These are phyloP conservation scores for Apamea anceps DNA, from an alignment of 2,888 invertebrate species.

Conservation along the genomic window DNA sequence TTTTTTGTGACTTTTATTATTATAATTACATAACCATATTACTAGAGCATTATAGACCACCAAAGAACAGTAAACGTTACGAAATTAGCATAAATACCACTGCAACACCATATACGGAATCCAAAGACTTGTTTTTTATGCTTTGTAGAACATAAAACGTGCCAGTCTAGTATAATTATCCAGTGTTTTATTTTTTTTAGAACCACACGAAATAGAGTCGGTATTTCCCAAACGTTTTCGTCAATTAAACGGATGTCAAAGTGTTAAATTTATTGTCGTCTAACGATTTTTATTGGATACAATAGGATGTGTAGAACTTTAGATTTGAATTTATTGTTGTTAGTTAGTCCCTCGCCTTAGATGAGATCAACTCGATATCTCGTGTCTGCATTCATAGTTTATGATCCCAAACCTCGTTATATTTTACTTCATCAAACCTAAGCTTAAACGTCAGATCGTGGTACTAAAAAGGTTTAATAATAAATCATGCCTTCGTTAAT, in stretches of 20 bases:
- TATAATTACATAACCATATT: not conserved
- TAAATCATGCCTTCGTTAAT: not conserved
- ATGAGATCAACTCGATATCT: not conserved
- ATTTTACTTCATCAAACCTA: not conserved
- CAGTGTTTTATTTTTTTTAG: slow-evolving; percentile 47
- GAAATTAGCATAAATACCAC: slow-evolving; percentile 49
- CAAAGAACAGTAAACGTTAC: slow-evolving; percentile 37
- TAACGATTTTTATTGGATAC: slow-evolving; percentile 36
- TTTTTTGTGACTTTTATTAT: too few species aligned
- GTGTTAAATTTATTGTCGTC: slow-evolving; percentile 66
- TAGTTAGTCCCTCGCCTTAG: not conserved
- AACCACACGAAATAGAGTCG: slow-evolving; percentile 47
- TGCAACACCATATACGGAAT: slow-evolving; percentile 46
- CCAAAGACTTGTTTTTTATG: slow-evolving; percentile 40
- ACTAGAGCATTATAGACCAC: not conserved
- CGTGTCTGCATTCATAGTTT: not conserved
- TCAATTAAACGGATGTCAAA: slow-evolving; percentile 67
- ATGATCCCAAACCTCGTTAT: not conserved
- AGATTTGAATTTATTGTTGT: slow-evolving; percentile 14
- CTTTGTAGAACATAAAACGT: slow-evolving; percentile 42
- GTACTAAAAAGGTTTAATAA: not conserved
- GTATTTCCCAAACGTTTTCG: slow-evolving; percentile 69
- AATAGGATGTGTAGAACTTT: slow-evolving; percentile 43
- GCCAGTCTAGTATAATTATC: slow-evolving; percentile 51
- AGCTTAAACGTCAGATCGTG: not conserved